Conservation (phyloP, 92 coral and sea anemone species). For the Pocillopora grandis region DNA sequence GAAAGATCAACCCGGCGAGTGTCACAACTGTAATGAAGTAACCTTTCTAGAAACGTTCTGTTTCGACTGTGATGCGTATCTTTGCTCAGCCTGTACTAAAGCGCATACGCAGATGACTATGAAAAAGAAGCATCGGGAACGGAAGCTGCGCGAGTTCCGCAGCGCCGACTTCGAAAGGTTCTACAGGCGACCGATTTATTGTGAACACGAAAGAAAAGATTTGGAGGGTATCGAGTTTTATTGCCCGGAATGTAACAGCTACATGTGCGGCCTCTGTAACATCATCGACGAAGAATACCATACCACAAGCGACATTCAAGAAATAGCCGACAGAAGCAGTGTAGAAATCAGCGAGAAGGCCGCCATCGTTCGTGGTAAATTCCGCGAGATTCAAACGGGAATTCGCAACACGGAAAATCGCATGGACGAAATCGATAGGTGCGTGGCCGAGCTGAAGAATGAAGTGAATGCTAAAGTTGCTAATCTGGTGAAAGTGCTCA, state of each 20-base stretch:
- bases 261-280: slow-evolving; percentile 77
- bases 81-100: slow-evolving; percentile 56
- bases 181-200: slow-evolving; percentile 57
- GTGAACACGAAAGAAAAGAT: slow-evolving; percentile 57
- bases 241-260: slow-evolving; percentile 70
- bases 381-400: slow-evolving; percentile 45
- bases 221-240: slow-evolving; percentile 64
- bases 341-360: slow-evolving; percentile 31
- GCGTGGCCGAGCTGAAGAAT: slow-evolving; percentile 61
- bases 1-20: slow-evolving; percentile 30
- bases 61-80: slow-evolving; percentile 69
- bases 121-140: slow-evolving; percentile 54
- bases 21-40: slow-evolving; percentile 56
- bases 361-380: slow-evolving; percentile 45
- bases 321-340: slow-evolving; percentile 45
- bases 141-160: slow-evolving; percentile 52
- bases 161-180: slow-evolving; percentile 55
- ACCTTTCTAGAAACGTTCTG: slow-evolving; percentile 57
- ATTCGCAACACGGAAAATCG: slow-evolving; percentile 24
- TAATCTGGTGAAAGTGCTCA: slow-evolving; percentile 57
- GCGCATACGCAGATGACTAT: slow-evolving; percentile 33
- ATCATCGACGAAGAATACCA: slow-evolving; percentile 65
- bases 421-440: slow-evolving; percentile 63
- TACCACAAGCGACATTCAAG: slow-evolving; percentile 54
- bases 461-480: slow-evolving; percentile 71